Conservation (phyloP, 2,888 invertebrate genomes). For the Melinaea menophilus region DNA sequence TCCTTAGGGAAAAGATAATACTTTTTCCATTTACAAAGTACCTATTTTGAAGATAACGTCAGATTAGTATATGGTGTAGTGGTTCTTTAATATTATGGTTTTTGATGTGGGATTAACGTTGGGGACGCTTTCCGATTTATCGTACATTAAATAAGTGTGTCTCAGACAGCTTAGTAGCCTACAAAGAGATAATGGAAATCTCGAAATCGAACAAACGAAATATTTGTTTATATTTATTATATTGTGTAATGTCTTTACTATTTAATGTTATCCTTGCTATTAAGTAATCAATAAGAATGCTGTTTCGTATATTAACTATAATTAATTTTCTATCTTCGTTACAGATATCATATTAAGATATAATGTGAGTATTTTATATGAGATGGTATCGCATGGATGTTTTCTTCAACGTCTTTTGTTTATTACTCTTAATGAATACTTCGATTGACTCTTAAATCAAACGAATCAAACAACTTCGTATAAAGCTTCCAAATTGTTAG, state of each 20-base stretch:
- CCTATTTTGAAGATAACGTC: slow-evolving; percentile 39
- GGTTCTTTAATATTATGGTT: slow-evolving; percentile 34
- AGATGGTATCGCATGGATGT: neutral
- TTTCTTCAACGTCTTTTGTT: neutral
- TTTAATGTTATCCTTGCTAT: neutral
- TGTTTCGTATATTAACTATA: neutral
- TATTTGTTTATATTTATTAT: neutral
- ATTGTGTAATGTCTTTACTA: neutral
- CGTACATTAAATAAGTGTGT: slow-evolving; percentile 25
- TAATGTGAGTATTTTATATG: slow-evolving; percentile 17
- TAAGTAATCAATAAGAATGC: neutral
- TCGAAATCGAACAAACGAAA: neutral
- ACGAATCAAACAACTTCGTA: slow-evolving; percentile 12
- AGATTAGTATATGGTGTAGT: slow-evolving; percentile 35
- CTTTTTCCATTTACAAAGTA: slow-evolving; percentile 49
- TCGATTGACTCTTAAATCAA: slow-evolving; percentile 5
- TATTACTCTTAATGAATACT: neutral
- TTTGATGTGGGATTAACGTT: slow-evolving; percentile 35
- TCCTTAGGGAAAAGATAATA: slow-evolving; percentile 54
- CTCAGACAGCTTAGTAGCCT: slow-evolving; percentile 18
- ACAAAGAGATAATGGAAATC: slow-evolving; percentile 3
- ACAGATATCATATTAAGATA: slow-evolving; percentile 12
- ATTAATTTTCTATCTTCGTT: slow-evolving; percentile 13
- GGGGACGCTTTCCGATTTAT: slow-evolving; percentile 22
- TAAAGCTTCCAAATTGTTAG: too few relatives aligned